phyloP scores from a whole-genome alignment of 2,888 invertebrate species.

The Ptychoptera albimana region DNA sequence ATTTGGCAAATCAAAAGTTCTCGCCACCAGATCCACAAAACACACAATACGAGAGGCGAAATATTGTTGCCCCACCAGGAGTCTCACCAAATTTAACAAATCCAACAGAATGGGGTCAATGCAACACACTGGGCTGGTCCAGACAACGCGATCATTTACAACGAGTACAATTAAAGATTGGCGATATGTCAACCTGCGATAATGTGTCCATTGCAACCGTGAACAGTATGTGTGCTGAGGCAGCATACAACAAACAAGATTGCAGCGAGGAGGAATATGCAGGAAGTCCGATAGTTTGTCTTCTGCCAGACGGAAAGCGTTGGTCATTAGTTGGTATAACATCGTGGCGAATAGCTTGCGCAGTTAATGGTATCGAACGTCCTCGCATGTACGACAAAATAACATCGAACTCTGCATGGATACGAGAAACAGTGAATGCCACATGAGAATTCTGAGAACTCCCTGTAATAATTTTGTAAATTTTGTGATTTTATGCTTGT shows the following conservation, averaged over 20 bases:
- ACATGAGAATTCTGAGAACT: constrained; percentile 13
- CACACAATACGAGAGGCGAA: constrained; percentile 18
- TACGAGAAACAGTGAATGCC: constrained; percentile 52
- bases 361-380: constrained; percentile 57
- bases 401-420: constrained; percentile 72
- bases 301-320: constrained; percentile 47
- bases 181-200: constrained; percentile 66
- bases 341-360: constrained; percentile 75
- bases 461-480: constrained; percentile 6
- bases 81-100: not conserved
- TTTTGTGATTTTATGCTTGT: not conserved
- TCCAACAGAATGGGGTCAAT: constrained; percentile 33
- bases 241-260: constrained; percentile 61
- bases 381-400: constrained; percentile 73
- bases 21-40: constrained; percentile 27
- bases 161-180: constrained; percentile 58
- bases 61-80: not conserved
- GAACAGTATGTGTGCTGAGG: constrained; percentile 71
- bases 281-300: constrained; percentile 73
- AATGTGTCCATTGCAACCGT: constrained; percentile 71
- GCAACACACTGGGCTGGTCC: constrained; percentile 77
- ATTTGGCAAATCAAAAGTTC: constrained; percentile 19
- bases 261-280: constrained; percentile 80
- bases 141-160: constrained; percentile 69
- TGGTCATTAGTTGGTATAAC: constrained; percentile 72